phyloP scores from a whole-genome alignment of 2,888 invertebrate genomes.

The Ceratothoa steindachneri region DNA sequence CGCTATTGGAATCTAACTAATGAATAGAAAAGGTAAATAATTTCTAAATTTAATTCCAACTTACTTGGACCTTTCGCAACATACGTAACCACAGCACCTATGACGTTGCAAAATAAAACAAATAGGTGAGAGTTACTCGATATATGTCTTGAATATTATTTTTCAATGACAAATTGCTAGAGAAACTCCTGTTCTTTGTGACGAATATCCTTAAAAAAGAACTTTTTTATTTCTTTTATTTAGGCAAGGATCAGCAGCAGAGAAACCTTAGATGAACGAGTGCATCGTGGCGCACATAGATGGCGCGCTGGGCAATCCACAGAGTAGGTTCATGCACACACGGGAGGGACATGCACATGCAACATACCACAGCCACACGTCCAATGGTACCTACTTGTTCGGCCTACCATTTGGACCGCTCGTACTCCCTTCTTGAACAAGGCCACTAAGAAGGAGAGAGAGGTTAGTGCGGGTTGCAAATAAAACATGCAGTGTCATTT shows the following conservation, averaged over 20 bases:
- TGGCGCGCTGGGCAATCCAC: neutral
- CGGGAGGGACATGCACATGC: slow-evolving; percentile 29
- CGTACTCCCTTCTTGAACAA: slow-evolving; percentile 99
- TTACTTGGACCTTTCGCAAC: neutral
- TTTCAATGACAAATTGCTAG: neutral
- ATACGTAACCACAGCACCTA: neutral
- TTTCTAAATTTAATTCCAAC: no score
- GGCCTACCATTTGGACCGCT: slow-evolving; percentile 96
- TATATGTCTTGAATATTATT: no score
- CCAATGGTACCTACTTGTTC: slow-evolving; percentile 81
- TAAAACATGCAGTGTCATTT: slow-evolving; percentile 15
- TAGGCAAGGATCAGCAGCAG: neutral
- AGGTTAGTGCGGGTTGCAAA: slow-evolving; percentile 42
- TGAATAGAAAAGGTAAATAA: no score
- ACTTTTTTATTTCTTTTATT: neutral
- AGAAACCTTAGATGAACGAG: neutral
- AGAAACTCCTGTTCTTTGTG: neutral
- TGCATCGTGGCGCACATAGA: neutral
- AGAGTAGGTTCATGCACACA: neutral
- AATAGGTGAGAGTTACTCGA: neutral
- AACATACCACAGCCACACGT: slow-evolving; percentile 16
- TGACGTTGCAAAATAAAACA: neutral
- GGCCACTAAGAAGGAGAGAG: slow-evolving; percentile 70
- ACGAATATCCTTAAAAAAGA: neutral
- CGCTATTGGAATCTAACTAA: no score